phyloP scores from a whole-genome alignment of 2,888 invertebrate species.

The Philaethria dido region DNA sequence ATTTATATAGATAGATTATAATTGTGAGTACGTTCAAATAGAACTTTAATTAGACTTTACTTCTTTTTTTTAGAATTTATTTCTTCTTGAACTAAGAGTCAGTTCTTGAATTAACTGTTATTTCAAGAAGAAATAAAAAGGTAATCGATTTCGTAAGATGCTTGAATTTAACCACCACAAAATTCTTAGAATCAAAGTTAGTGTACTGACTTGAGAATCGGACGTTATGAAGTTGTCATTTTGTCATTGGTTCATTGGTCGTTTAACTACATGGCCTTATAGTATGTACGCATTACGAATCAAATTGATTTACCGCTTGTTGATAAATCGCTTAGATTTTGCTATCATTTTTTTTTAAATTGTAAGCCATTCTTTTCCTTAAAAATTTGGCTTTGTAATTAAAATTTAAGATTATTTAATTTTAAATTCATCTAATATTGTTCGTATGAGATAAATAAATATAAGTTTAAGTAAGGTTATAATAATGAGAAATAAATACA shows the following conservation, averaged over 20 bases:
- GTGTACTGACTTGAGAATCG: conserved; percentile 4
- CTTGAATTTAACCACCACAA: background rate
- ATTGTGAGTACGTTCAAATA: no score
- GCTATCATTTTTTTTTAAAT: background rate
- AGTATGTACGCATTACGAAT: conserved; percentile 19
- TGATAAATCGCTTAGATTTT: conserved; percentile 7
- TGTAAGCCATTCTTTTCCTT: background rate
- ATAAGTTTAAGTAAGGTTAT: background rate
- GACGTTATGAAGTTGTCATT: conserved; percentile 3
- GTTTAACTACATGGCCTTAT: conserved; percentile 18
- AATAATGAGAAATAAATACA: background rate
- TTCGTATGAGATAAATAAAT: background rate
- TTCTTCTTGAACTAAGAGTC: no score
- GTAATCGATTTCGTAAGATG: background rate
- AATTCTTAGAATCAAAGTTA: conserved; percentile 8
- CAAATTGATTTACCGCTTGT: conserved; percentile 12
- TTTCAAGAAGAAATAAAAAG: background rate
- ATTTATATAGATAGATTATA: no score
- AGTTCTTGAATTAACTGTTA: no score
- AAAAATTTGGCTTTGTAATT: background rate
- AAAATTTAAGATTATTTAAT: background rate
- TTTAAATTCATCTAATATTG: background rate
- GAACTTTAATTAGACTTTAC: no score
- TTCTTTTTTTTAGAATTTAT: no score
- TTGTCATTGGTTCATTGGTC: conserved; percentile 15